Conservation (phyloP, 2,797 vertebrate genomes). For the Staurois parvus region DNA sequence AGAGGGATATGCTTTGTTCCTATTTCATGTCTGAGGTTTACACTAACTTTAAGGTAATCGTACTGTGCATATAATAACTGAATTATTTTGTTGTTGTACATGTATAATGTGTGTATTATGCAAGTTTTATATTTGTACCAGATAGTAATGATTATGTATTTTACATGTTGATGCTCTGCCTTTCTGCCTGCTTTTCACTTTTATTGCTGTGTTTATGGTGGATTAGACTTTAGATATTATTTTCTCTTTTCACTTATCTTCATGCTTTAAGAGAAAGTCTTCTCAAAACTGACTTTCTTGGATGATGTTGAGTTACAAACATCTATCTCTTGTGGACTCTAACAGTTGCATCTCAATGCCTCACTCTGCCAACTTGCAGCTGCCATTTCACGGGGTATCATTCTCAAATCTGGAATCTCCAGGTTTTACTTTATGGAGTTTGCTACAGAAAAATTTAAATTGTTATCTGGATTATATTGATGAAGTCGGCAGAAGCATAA, state of each 20-base stretch:
- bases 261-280: constrained; percentile 7
- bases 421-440: neutral
- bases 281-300: neutral
- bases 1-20: too few relatives aligned
- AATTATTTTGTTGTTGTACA: neutral
- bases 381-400: too few relatives aligned
- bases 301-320: neutral
- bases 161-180: neutral
- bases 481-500: too few relatives aligned
- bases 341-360: too few relatives aligned
- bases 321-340: neutral
- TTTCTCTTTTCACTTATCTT: constrained; percentile 55
- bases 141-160: neutral
- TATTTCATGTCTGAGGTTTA: too few relatives aligned
- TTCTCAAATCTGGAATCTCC: neutral
- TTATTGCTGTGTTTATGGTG: neutral
- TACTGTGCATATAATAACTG: too few relatives aligned
- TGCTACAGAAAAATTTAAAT: too few relatives aligned
- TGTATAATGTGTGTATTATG: neutral
- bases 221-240: constrained; percentile 46
- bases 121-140: neutral
- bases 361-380: too few relatives aligned
- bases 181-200: constrained; percentile 40
- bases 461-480: neutral
- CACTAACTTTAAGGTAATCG: too few relatives aligned